phyloP scores from a whole-genome alignment of 2,797 vertebrate genomes.

The Philypnodon macrostomus region DNA sequence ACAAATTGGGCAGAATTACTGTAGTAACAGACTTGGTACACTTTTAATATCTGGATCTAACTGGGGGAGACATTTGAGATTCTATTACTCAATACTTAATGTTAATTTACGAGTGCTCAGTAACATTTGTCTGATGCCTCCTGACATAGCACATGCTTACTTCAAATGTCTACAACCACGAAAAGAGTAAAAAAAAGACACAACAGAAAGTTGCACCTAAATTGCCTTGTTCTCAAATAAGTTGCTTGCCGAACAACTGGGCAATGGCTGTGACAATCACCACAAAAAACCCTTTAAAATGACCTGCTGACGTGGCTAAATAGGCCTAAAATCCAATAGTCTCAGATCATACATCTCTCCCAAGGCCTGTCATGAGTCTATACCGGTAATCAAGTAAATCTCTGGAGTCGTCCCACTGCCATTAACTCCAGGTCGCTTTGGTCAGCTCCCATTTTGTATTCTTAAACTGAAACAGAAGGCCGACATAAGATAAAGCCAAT shows the following conservation, averaged over 20 bases:
- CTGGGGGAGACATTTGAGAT: constrained; percentile 19
- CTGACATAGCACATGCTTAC: neutral
- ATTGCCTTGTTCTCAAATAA: no score
- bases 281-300: no score
- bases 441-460: constrained; percentile 45
- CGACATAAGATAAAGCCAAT: constrained; percentile 39
- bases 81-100: constrained; percentile 38
- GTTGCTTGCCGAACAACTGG: no score
- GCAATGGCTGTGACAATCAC: no score
- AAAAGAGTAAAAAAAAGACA: no score
- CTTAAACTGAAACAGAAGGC: constrained; percentile 64
- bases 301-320: constrained; percentile 23
- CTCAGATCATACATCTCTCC: constrained; percentile 16
- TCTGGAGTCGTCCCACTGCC: constrained; percentile 41
- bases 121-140: constrained; percentile 17
- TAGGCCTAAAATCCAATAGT: constrained; percentile 13
- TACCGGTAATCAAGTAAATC: constrained; percentile 54
- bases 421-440: constrained; percentile 60
- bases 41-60: constrained; percentile 41
- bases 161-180: neutral
- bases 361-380: constrained; percentile 54
- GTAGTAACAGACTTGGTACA: constrained; percentile 36
- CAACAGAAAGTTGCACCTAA: no score
- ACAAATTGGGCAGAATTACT: constrained; percentile 37
- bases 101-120: constrained; percentile 21